phyloP scores from a whole-genome alignment of 2,113 vertebrate genomes.

The Sakesphorus luctuosus region DNA sequence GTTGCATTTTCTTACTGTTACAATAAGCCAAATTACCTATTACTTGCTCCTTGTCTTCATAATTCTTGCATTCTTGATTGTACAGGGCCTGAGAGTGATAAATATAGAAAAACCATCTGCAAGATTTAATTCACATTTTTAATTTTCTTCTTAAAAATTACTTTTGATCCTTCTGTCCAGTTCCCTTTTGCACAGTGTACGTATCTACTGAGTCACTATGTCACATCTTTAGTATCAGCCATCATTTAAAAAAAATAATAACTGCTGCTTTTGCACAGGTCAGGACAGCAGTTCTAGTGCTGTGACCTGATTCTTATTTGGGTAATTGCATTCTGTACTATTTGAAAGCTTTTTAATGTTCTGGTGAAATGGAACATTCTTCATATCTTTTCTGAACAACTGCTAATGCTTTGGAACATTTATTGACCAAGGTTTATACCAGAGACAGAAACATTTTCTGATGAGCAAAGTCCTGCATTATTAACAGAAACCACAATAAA shows the following conservation, averaged over 20 bases:
- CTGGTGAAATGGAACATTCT: conserved; percentile 26
- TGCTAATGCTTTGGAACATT: background rate
- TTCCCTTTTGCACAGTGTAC: background rate
- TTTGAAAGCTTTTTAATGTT: conserved; percentile 34
- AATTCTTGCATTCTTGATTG: background rate
- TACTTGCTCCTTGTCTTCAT: background rate
- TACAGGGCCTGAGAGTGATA: background rate
- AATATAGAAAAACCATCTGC: background rate
- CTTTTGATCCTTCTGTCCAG: background rate
- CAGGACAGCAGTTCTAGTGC: conserved; percentile 13
- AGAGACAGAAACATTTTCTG: background rate
- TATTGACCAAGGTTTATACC: background rate
- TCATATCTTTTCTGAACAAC: background rate
- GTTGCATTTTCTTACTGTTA: background rate
- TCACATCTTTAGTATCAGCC: background rate
- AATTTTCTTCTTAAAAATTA: background rate
- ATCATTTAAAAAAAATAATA: background rate
- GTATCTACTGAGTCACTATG: background rate
- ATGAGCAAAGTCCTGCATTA: background rate
- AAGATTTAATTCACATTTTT: background rate
- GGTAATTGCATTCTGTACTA: conserved; percentile 5
- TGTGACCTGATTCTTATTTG: conserved; percentile 22
- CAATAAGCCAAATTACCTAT: background rate
- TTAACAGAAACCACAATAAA: background rate
- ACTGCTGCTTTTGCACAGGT: background rate